Conservation (phyloP, 2,888 invertebrate genomes). For the Parnassius apollo region DNA sequence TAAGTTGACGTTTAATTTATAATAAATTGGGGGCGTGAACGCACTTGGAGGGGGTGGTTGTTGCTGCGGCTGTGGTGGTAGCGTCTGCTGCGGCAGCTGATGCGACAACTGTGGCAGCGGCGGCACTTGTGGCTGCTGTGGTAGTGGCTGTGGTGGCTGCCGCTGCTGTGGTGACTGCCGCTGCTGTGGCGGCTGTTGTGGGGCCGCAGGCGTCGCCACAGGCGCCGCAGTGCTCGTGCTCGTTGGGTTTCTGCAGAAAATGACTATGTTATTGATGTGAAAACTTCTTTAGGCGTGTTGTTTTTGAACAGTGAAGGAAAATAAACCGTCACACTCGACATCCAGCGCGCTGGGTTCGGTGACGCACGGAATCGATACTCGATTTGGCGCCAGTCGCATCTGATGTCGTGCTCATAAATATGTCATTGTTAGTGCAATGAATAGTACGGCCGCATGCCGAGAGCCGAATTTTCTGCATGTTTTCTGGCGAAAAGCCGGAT, state of each 20-base stretch:
- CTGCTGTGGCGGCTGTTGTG: conserved; percentile 33
- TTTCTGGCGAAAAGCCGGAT: too few species aligned
- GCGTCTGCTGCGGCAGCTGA: conserved; percentile 7
- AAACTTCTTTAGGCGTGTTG: too few species aligned
- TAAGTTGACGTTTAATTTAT: background rate
- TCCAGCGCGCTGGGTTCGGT: too few species aligned
- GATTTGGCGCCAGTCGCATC: too few species aligned
- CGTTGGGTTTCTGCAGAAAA: conserved; percentile 38
- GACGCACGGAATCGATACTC: too few species aligned
- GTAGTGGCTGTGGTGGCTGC: background rate
- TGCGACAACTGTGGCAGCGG: conserved; percentile 24
- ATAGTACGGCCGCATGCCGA: too few species aligned
- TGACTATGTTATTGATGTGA: background rate
- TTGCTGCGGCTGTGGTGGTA: conserved; percentile 13
- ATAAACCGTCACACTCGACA: too few species aligned
- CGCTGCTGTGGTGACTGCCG: conserved; percentile 33
- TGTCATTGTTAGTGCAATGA: too few species aligned
- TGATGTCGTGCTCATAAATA: too few species aligned
- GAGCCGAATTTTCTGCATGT: too few species aligned
- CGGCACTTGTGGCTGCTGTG: conserved; percentile 10
- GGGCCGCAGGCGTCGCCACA: conserved; percentile 34
- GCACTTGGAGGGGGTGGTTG: conserved; percentile 11
- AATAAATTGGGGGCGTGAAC: background rate
- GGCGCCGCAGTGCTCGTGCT: conserved; percentile 42
- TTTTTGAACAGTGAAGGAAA: too few species aligned